Evolutionary conservation across 1,140 invertebrate species (phyloP).

Genomic region (Drosophila ananassae): DNA sequence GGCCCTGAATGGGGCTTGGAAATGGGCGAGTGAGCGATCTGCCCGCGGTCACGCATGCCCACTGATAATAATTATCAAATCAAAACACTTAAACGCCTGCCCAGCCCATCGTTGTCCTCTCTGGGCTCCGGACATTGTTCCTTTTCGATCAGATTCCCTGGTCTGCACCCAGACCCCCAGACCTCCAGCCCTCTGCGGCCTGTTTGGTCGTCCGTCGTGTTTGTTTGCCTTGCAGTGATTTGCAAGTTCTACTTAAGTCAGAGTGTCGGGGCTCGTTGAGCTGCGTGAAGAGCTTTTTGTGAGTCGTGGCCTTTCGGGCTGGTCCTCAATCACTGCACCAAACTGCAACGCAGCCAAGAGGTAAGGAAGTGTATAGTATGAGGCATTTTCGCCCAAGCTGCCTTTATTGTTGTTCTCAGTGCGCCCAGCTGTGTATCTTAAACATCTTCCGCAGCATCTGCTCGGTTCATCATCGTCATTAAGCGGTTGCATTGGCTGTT

Average conservation of each 20-base stretch:
- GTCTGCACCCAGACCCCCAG: not conserved
- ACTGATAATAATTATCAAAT: slow-evolving; percentile 84
- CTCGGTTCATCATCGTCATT: slow-evolving; percentile 77
- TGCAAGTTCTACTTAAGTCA: slow-evolving; percentile 80
- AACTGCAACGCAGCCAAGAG: not conserved
- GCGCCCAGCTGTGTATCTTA: slow-evolving; percentile 20
- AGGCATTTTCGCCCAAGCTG: too few relatives aligned
- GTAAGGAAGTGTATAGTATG: not conserved
- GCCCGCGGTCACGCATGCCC: slow-evolving; percentile 75
- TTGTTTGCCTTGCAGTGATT: slow-evolving; percentile 80
- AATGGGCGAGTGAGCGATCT: not conserved
- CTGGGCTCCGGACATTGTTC: slow-evolving; percentile 14
- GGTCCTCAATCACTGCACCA: slow-evolving; percentile 15
- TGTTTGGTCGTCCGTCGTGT: slow-evolving; percentile 55
- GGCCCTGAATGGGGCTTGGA: slow-evolving; percentile 3
- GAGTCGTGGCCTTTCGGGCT: slow-evolving; percentile 48
- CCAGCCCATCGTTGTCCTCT: slow-evolving; percentile 56
- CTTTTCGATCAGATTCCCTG: not conserved
- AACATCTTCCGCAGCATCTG: slow-evolving; percentile 37
- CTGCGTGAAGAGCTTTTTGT: slow-evolving; percentile 67
- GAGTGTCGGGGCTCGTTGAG: slow-evolving; percentile 60
- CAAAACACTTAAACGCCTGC: slow-evolving; percentile 82
- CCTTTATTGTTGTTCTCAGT: not conserved
- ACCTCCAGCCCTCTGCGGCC: not conserved
- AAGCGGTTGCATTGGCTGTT: slow-evolving; percentile 62